Base-by-base conservation (phyloP, 1,140 invertebrate species). In the Neodiprion pinetum region DNA sequence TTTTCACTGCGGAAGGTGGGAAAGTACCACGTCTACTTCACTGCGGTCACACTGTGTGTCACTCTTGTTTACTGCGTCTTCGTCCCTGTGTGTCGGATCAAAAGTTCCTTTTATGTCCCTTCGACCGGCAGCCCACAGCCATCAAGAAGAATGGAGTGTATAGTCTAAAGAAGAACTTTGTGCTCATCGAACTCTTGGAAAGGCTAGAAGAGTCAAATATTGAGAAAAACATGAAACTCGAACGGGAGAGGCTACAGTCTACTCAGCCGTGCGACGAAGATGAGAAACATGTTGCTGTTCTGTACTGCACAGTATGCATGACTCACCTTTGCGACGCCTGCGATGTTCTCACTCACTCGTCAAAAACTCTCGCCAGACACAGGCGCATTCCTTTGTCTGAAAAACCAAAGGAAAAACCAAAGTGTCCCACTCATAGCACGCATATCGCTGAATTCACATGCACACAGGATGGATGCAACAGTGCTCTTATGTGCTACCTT, bases 81-180 rank as follows among this genome's bases (percentile, higher is more conserved):
- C 90, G 89, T 9, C 80, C 88, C 8, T 81, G 75, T 11, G 78
- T 80, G 71, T 61, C 72, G 7, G 78, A 83, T 10, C 85, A 88
- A 76, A 88, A 87, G 72, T 82, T 88, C n/a, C 83, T 92, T 40
- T 82, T 89, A 1, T 93, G 91, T 82, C 92, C 92, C 0, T 93
- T 92, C 81, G 92, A 93, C 75, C 80, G 91, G 68, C 92, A 92
- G 77, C 90, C 91, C n/a, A 92, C 91, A 10, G 86, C 89, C 50
- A 83, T 92, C 49, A 84, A 84, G 17, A 86, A 89, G 68, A 88
- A 90, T 66, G 91, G 91, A 28, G 89, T 92, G 9, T 92, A 90
- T 87, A 90, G 90, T 47, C 80, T 92, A 72, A 93, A 93, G 82
- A 93, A 93, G 78, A 93, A 93, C 81, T 93, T 93, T 89, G 91